phyloP scores from a whole-genome alignment of 2,888 invertebrate species.

The Patella depressa region DNA sequence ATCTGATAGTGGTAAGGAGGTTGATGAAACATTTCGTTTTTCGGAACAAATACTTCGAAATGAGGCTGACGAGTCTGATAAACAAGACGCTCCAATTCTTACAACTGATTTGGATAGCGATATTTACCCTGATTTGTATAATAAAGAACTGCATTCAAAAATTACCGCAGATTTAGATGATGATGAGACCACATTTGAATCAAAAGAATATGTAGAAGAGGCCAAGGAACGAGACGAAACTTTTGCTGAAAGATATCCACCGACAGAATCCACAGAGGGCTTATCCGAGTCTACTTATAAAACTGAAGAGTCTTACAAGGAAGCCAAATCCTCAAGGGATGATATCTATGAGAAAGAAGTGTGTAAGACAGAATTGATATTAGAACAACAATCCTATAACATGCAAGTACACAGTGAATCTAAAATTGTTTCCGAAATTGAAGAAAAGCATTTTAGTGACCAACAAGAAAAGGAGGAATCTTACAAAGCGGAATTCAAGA shows the following conservation, averaged over 20 bases:
- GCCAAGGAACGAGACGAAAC: neutral
- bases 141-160: neutral
- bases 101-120: too few relatives aligned
- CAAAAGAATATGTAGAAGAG: constrained; percentile 13
- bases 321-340: neutral
- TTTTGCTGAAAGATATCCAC: constrained; percentile 15
- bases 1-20: too few relatives aligned
- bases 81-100: too few relatives aligned
- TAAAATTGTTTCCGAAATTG: constrained; percentile 19
- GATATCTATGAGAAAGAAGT: too few relatives aligned
- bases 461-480: neutral
- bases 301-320: constrained; percentile 22
- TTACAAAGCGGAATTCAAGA: too few relatives aligned
- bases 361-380: too few relatives aligned
- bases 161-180: neutral
- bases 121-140: neutral
- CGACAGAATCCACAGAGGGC: constrained; percentile 10
- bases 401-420: neutral
- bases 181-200: neutral
- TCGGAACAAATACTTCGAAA: too few relatives aligned
- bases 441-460: neutral
- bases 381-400: constrained; percentile 14
- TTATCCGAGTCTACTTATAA: constrained; percentile 25
- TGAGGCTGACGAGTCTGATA: too few relatives aligned
- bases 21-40: too few relatives aligned